Percentiles rank a stretch among this genome's conserved stretches.
These are phyloP conservation scores for Lepilemur ruficaudatus DNA, from an alignment of 2,797 vertebrate genomes.

Conservation along the genomic window DNA sequence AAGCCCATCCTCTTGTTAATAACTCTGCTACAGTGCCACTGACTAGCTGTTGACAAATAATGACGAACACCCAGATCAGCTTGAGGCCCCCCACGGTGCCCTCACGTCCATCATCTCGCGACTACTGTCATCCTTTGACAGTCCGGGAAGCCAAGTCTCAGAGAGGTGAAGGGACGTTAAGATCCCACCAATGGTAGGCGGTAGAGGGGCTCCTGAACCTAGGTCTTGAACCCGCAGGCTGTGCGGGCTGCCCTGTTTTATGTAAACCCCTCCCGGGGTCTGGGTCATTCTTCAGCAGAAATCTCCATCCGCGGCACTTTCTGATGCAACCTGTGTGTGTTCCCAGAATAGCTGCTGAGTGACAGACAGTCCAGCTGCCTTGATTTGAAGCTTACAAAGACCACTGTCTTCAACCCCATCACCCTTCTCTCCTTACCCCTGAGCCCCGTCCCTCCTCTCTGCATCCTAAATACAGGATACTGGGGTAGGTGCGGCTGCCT, in stretches of 20 bases:
- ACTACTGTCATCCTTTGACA: neutral
- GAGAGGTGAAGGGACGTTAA: neutral
- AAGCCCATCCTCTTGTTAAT: neutral
- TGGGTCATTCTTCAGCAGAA: neutral
- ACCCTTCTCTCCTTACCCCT: neutral
- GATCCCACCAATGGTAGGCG: rapidly evolving
- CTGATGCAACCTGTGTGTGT: neutral
- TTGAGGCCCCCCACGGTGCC: neutral
- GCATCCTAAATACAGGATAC: neutral
- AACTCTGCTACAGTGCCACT: neutral
- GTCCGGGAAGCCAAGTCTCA: neutral
- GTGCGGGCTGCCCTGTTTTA: neutral
- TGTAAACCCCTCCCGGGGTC: neutral
- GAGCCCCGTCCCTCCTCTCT: neutral
- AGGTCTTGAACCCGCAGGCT: neutral
- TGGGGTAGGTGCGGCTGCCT: neutral
- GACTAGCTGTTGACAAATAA: neutral
- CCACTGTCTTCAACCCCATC: neutral
- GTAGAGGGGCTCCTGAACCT: neutral
- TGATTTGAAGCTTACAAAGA: neutral
- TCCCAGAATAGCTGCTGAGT: slow-evolving; percentile 31
- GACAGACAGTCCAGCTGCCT: neutral
- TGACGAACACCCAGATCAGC: neutral
- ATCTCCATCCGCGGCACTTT: neutral
- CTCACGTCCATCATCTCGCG: neutral